Percentiles rank a stretch among this genome's conserved stretches.
Evolutionary conservation across 2,113 vertebrate genomes (phyloP).

Genomic region (Chroicocephalus ridibundus): DNA sequence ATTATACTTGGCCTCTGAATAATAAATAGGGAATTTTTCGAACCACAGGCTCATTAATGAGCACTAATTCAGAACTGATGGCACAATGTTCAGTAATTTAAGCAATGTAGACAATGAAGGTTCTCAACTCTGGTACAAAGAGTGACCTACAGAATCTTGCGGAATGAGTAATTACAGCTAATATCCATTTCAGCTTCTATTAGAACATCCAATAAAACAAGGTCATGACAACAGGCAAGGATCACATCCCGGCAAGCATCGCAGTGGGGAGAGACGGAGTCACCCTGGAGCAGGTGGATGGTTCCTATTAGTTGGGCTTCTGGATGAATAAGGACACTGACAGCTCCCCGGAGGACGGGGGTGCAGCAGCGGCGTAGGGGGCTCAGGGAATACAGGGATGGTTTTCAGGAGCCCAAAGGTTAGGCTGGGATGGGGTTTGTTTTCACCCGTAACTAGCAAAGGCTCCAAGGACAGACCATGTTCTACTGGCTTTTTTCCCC

Average conservation of each 20-base stretch:
- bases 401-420: conserved; percentile 1
- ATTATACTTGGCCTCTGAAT: conserved; percentile 71
- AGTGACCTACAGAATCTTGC: conserved; percentile 68
- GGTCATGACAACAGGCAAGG: conserved; percentile 68
- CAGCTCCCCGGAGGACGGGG: conserved; percentile 12
- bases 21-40: conserved; percentile 75
- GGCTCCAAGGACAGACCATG: neutral
- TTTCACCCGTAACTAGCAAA: conserved; percentile 9
- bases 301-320: conserved; percentile 21
- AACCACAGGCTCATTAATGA: conserved; percentile 76
- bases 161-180: conserved; percentile 78
- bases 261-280: conserved; percentile 37
- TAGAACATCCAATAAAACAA: conserved; percentile 75
- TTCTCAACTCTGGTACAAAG: conserved; percentile 75
- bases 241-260: conserved; percentile 56
- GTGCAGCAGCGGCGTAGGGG: neutral
- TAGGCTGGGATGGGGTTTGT: neutral
- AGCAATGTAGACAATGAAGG: conserved; percentile 74
- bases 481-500: neutral
- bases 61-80: conserved; percentile 78
- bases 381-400: neutral
- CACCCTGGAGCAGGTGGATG: conserved; percentile 69
- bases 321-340: conserved; percentile 49
- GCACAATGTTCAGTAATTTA: conserved; percentile 74
- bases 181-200: conserved; percentile 75